Evolutionary conservation across 2,797 vertebrate species (phyloP).

Genomic region (Tragopan temminckii): DNA sequence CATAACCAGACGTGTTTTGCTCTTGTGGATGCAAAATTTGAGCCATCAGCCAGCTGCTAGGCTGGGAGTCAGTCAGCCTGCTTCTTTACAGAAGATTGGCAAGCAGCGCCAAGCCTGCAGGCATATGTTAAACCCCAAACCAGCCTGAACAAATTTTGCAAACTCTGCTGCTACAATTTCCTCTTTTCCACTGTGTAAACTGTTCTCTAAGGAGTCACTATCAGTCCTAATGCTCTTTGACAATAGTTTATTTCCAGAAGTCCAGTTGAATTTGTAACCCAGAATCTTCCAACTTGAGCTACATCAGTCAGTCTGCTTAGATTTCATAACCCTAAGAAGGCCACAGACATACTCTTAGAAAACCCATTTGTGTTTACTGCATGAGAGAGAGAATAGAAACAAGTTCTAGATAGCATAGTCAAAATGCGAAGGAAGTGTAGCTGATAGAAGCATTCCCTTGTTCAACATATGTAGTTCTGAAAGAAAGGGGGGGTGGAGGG

Average conservation of each 20-base stretch:
- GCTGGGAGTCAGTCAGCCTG: background rate
- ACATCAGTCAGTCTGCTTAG: background rate
- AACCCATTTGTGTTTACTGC: background rate
- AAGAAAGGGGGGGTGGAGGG: background rate
- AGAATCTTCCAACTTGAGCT: background rate
- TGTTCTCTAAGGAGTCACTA: background rate
- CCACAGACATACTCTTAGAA: background rate
- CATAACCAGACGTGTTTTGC: background rate
- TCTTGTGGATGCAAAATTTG: background rate
- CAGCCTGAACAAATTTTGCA: background rate
- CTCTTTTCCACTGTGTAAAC: background rate
- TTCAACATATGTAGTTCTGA: background rate
- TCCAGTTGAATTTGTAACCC: background rate
- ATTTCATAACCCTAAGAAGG: background rate
- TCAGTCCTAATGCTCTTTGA: background rate
- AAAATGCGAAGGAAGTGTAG: background rate
- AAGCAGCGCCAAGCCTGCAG: background rate
- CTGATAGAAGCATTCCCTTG: background rate
- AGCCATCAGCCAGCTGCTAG: background rate
- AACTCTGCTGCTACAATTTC: background rate
- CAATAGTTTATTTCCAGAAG: background rate
- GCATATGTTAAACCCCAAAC: fast-evolving
- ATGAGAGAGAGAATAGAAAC: background rate
- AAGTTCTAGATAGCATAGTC: background rate
- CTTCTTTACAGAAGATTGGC: background rate